phyloP scores from a whole-genome alignment of 2,888 invertebrate species.

The Pseudeuparius sepicola region DNA sequence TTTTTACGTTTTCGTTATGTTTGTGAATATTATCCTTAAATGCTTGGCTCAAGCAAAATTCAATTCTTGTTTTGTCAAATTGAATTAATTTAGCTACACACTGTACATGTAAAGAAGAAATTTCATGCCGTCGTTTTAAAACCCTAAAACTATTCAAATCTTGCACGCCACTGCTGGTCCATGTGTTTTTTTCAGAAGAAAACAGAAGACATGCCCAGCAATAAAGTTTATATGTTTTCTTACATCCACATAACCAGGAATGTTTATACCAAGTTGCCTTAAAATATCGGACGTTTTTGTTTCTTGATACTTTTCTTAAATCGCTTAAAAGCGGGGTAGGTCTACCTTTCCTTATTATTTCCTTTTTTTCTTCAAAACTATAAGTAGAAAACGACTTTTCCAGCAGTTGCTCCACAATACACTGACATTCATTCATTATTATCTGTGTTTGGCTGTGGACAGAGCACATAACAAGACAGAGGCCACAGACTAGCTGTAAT shows the following conservation, averaged over 20 bases:
- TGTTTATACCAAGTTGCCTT: neutral
- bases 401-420: neutral
- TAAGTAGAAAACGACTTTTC: constrained; percentile 1
- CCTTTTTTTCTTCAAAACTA: constrained; percentile 3
- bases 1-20: constrained; percentile 7
- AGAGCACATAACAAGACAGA: no score
- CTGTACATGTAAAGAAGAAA: constrained; percentile 8
- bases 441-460: no score
- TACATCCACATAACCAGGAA: constrained; percentile 2
- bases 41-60: constrained; percentile 12
- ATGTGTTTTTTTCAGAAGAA: constrained; percentile 14
- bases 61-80: constrained; percentile 8
- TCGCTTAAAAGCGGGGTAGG: neutral
- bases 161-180: constrained; percentile 9
- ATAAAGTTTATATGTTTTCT: constrained; percentile 11
- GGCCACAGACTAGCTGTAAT: no score
- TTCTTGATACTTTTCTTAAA: constrained; percentile 1
- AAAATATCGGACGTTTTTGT: constrained; percentile 1
- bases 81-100: constrained; percentile 7
- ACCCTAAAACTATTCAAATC: constrained; percentile 12
- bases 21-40: constrained; percentile 12
- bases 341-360: constrained; percentile 1
- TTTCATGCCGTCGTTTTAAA: constrained; percentile 11
- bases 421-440: no score
- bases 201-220: constrained; percentile 14